Conservation (phyloP, 1,140 invertebrate genomes). For the Lasioglossum baleicum region DNA sequence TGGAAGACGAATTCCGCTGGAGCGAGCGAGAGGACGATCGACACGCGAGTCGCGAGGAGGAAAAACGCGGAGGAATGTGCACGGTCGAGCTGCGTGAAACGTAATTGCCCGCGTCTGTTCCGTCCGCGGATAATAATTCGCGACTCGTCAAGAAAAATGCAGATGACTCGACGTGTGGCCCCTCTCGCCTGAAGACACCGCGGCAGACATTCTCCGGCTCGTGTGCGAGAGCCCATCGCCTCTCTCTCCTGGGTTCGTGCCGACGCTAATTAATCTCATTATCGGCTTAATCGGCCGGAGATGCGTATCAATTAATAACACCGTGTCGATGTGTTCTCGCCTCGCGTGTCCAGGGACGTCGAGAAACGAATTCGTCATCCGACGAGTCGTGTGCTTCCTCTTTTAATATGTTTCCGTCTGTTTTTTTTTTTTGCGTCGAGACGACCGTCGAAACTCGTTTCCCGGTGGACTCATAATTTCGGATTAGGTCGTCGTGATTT, state of each 20-base stretch:
- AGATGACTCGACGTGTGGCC: conserved; percentile 37
- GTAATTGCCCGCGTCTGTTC: conserved; percentile 35
- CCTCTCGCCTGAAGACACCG: neutral
- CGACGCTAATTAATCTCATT: conserved; percentile 62
- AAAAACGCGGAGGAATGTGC: conserved; percentile 26
- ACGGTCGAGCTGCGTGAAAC: conserved; percentile 8
- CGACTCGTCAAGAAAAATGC: conserved; percentile 34
- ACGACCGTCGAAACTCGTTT: neutral
- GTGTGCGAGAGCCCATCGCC: no score
- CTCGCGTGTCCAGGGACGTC: conserved; percentile 10
- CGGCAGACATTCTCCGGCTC: neutral
- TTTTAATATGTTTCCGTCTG: neutral
- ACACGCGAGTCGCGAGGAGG: no score
- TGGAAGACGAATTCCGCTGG: no score
- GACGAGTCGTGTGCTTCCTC: neutral
- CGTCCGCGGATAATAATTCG: conserved; percentile 35
- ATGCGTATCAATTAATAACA: conserved; percentile 66
- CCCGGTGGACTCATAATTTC: conserved; percentile 17
- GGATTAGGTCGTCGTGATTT: conserved; percentile 7
- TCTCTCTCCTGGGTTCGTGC: conserved; percentile 13
- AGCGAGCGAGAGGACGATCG: neutral
- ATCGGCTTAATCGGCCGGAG: conserved; percentile 56
- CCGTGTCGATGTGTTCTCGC: conserved; percentile 27
- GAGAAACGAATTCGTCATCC: conserved; percentile 1
- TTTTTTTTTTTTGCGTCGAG: neutral